These are phyloP conservation scores for Adelges cooleyi DNA, from an alignment of 1,140 invertebrate species.

Conservation along the genomic window DNA sequence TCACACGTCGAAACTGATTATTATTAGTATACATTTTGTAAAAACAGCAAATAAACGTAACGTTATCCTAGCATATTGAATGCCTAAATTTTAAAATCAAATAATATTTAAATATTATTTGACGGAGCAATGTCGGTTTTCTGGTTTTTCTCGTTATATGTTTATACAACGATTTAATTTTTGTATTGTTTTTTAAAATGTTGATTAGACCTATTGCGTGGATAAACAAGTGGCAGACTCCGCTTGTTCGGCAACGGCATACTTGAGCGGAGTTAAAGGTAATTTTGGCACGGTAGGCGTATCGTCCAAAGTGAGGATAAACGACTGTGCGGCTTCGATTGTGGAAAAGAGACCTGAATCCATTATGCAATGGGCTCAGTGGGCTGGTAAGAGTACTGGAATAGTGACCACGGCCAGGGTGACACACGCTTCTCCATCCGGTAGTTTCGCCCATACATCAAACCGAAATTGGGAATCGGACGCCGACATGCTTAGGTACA, in stretches of 20 bases:
- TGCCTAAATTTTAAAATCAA: too few species aligned
- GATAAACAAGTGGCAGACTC: slow-evolving; percentile 43
- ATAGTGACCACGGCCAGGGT: slow-evolving; percentile 56
- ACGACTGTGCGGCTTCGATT: slow-evolving; percentile 47
- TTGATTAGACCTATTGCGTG: slow-evolving; percentile 42
- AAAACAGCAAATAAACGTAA: too few species aligned
- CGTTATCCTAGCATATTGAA: too few species aligned
- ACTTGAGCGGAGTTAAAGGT: slow-evolving; percentile 39
- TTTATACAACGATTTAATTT: too few species aligned
- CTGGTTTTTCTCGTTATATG: too few species aligned
- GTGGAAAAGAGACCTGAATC: slow-evolving; percentile 35
- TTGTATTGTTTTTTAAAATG: too few species aligned
- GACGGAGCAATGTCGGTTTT: too few species aligned
- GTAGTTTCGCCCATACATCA: slow-evolving; percentile 53
- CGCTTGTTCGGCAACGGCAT: slow-evolving; percentile 43
- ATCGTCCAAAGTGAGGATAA: slow-evolving; percentile 47
- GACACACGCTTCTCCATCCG: slow-evolving; percentile 68
- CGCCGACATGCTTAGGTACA: slow-evolving; percentile 38
- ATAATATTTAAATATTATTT: too few species aligned
- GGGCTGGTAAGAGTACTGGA: slow-evolving; percentile 60
- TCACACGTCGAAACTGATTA: too few species aligned
- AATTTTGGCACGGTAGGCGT: slow-evolving; percentile 55
- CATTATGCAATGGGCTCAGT: slow-evolving; percentile 49
- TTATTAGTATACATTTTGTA: too few species aligned
- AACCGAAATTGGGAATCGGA: slow-evolving; percentile 59